phyloP scores from a whole-genome alignment of 1,140 invertebrate genomes.

The Drosophila sechellia region DNA sequence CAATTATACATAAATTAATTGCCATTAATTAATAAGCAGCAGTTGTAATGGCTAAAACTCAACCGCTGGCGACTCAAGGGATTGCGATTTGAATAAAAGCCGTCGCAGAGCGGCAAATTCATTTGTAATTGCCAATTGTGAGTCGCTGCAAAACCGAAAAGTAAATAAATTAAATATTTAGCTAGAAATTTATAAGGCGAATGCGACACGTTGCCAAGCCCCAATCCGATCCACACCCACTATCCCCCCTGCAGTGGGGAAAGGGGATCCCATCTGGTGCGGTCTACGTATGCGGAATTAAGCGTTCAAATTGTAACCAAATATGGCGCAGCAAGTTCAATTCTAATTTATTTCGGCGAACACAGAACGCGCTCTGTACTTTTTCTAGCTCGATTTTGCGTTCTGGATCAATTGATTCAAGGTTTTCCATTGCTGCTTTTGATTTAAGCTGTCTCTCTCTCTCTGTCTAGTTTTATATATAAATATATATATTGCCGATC shows the following conservation, averaged over 20 bases:
- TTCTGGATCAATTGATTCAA: conserved; percentile 83
- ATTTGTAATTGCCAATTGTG: conserved; percentile 69
- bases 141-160: conserved; percentile 38
- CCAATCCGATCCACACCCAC: conserved; percentile 50
- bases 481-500: conserved; percentile 17
- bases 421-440: conserved; percentile 72
- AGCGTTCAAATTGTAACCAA: conserved; percentile 79
- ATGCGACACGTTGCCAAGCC: conserved; percentile 76
- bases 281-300: conserved; percentile 76
- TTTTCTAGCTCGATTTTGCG: conserved; percentile 57
- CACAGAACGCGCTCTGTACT: conserved; percentile 25
- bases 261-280: neutral
- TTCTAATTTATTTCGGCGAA: conserved; percentile 77
- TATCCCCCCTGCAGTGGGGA: neutral
- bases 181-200: conserved; percentile 72
- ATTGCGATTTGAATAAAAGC: conserved; percentile 75
- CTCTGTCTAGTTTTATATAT: neutral
- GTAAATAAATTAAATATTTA: conserved; percentile 81
- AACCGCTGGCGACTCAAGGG: conserved; percentile 15
- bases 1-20: conserved; percentile 74
- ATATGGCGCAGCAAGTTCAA: conserved; percentile 83
- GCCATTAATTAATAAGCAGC: conserved; percentile 66
- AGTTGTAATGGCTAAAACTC: conserved; percentile 21
- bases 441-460: conserved; percentile 52
- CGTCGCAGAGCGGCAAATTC: conserved; percentile 35